Evolutionary conservation across 1,140 invertebrate species (phyloP).

Genomic region (Acromyrmex echinatior): DNA sequence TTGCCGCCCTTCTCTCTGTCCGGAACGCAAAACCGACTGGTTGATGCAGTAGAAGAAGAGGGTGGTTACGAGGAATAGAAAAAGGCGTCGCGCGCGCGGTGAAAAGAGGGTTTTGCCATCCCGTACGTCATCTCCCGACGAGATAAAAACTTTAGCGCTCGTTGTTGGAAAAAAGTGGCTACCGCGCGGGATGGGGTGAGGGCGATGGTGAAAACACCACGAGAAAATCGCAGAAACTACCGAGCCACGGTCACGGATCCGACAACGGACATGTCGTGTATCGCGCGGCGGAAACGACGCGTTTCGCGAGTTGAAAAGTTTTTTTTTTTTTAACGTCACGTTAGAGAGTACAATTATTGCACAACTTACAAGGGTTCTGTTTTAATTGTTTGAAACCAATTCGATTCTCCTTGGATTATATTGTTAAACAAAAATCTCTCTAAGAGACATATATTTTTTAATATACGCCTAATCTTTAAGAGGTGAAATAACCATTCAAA

Average conservation of each 20-base stretch:
- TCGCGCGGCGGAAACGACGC: conserved; percentile 20
- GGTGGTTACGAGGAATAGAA: conserved; percentile 3
- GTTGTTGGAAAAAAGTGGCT: conserved; percentile 61
- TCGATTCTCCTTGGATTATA: no score
- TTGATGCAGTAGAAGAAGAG: neutral
- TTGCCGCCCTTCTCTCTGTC: neutral
- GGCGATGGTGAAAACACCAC: conserved; percentile 19
- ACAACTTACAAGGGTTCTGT: neutral
- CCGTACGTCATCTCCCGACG: conserved; percentile 51
- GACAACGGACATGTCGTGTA: conserved; percentile 17
- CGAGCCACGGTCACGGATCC: neutral
- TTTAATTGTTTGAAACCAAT: no score
- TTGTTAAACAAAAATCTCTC: no score
- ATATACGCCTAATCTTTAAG: no score
- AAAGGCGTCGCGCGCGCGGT: conserved; percentile 15
- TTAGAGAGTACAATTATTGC: conserved; percentile 6
- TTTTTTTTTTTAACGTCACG: conserved; percentile 24
- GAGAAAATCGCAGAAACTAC: conserved; percentile 47
- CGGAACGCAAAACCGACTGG: conserved; percentile 28
- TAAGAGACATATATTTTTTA: no score
- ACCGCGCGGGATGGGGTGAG: neutral
- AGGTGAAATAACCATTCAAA: no score
- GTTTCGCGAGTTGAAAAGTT: neutral
- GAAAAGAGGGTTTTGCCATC: conserved; percentile 38
- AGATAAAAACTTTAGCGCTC: conserved; percentile 71